Base-by-base conservation (phyloP, 2,113 vertebrate genomes). In the Nematolebias whitei region DNA sequence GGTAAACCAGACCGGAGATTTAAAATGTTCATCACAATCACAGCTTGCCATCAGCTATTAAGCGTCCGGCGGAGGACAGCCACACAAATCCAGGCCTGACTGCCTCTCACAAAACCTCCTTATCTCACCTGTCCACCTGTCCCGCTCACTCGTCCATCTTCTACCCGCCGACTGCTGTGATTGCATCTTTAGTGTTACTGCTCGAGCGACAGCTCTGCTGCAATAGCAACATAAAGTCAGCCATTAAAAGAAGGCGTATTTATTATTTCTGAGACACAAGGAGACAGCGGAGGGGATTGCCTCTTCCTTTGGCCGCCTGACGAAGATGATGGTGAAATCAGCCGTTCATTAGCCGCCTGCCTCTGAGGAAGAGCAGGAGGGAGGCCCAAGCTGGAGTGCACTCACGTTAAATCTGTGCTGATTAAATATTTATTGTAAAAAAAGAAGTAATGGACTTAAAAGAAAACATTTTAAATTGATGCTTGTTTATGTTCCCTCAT, bases 81-180 rank as follows among this genome's bases (percentile, higher is more conserved):
- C 78, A 77, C 89, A 88, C 87, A 88, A 87, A 89, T 89, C 85
- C 86, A 77, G 89, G 73, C 82, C 83, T 75, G 80, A 85, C 85
- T 79, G 85, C 78, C 75, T 86, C 87, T 87, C 87, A 88, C 85
- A 84, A 84, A 90, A 87, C 87, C 88, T 89, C 70, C 91, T 91
- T 92, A 91, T 92, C 91, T 87, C 89, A 90, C 88, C 89, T 92
- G 89, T 92, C 91, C 89, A 91, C 89, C 89, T 92, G 89, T 90
- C 85, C 88, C 80, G 63, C 85, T 84, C 87, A 80, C 82, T 85
- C 83, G 83, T 91, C 91, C 88, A 86, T 91, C 88, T 92, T 89
- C 86, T 71, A 68, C 68, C 83, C 69, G 76, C 68, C 77, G 63
- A 74, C 76, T 47, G 56, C 87, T 29, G 49, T 87, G 90, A 92